A percentile compares a stretch with the other conserved stretches of the same genome.
phyloP scores from a whole-genome alignment of 2,797 vertebrate species.

The Gallirallus australis region DNA sequence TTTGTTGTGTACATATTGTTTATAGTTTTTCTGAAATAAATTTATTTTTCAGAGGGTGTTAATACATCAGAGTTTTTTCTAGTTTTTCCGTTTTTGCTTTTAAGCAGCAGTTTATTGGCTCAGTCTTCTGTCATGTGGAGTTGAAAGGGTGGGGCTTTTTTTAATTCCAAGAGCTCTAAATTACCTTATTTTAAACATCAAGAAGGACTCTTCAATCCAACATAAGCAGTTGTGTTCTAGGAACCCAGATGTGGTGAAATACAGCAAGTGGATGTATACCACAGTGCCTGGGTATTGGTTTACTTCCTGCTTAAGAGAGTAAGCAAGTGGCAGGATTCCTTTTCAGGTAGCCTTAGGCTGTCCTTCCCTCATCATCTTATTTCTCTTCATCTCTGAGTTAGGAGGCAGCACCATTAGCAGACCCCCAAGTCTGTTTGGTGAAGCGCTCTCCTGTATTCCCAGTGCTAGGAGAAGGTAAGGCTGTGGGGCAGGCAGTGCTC shows the following conservation, averaged over 20 bases:
- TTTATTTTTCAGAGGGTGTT: constrained; percentile 23
- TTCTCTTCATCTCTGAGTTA: background rate
- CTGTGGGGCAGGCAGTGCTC: background rate
- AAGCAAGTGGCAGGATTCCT: background rate
- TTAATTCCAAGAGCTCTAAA: background rate
- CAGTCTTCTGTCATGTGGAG: background rate
- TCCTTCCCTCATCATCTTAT: background rate
- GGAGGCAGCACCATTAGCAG: background rate
- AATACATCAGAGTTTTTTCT: background rate
- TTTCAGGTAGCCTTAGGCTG: background rate
- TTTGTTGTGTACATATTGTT: constrained; percentile 27
- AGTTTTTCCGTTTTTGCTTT: background rate
- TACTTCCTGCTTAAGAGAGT: background rate
- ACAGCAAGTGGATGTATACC: background rate
- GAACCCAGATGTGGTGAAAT: background rate
- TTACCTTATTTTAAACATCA: background rate
- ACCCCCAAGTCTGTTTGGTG: background rate
- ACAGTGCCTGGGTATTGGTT: background rate
- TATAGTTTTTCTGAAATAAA: constrained; percentile 55
- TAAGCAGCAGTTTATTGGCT: background rate
- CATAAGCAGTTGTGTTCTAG: background rate
- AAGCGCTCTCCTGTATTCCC: background rate
- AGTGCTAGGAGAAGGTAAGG: background rate
- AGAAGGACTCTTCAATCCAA: background rate
- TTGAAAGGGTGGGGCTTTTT: background rate